Evolutionary conservation across 2,113 vertebrate species (phyloP).

Genomic region (Grammomys dolichurus): DNA sequence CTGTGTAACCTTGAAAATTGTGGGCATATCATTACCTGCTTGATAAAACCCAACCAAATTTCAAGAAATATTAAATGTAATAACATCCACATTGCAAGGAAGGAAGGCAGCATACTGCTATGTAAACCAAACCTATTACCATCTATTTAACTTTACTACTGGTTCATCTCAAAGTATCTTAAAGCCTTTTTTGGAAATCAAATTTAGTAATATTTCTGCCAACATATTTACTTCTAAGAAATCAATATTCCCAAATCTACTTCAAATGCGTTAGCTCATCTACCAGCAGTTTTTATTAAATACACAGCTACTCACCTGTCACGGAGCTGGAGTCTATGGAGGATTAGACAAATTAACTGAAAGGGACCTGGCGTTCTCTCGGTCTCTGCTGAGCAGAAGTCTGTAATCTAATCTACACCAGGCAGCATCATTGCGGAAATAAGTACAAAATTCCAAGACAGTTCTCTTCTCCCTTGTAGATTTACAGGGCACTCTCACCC

Average conservation of each 20-base stretch:
- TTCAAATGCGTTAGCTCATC: conserved; percentile 19
- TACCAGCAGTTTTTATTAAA: conserved; percentile 46
- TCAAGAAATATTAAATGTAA: neutral
- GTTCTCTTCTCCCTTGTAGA: neutral
- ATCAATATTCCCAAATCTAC: neutral
- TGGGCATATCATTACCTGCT: neutral
- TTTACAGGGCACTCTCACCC: neutral
- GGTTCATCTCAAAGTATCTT: conserved; percentile 23
- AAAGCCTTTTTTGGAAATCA: conserved; percentile 21
- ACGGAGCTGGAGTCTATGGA: neutral
- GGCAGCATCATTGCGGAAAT: neutral
- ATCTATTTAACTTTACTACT: neutral
- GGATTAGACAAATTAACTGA: neutral
- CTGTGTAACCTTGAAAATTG: neutral
- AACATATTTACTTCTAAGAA: conserved; percentile 33
- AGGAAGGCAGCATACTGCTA: neutral
- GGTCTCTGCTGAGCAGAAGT: neutral
- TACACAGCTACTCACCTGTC: neutral
- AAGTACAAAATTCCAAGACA: conserved; percentile 9
- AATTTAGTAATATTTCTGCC: neutral
- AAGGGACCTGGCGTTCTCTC: neutral
- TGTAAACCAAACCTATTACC: neutral
- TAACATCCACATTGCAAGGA: neutral
- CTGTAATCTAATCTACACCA: neutral
- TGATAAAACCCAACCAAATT: neutral